phyloP scores from a whole-genome alignment of 2,888 invertebrate species.

The Kryphioiulus occultus region DNA sequence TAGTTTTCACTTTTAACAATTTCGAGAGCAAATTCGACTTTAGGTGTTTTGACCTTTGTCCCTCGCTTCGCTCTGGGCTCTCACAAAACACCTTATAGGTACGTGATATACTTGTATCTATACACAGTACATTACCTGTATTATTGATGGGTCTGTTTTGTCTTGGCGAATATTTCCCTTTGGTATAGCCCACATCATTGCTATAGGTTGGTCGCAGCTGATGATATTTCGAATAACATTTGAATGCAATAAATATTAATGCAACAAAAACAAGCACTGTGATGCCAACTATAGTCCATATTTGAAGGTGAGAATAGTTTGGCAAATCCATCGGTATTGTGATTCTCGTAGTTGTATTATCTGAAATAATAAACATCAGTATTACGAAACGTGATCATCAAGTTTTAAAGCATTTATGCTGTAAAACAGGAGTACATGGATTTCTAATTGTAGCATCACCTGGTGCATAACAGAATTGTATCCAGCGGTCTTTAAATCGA shows the following conservation, averaged over 20 bases:
- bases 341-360: neutral
- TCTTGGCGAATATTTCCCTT: neutral
- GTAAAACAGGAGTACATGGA: no score
- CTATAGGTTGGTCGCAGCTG: neutral
- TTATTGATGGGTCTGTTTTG: neutral
- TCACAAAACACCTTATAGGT: no score
- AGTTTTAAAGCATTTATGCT: no score
- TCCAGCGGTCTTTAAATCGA: no score
- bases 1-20: no score
- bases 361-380: neutral
- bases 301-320: neutral
- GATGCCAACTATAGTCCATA: neutral
- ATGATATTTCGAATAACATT: neutral
- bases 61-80: no score
- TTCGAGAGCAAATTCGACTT: no score
- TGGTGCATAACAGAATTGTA: no score
- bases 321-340: neutral
- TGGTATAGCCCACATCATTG: neutral
- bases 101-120: neutral
- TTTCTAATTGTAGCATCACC: no score
- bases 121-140: neutral
- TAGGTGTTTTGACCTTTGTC: no score
- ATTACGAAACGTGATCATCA: no score
- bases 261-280: neutral
- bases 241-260: neutral